Evolutionary conservation across 1,140 invertebrate species (phyloP), one percentile per base, ranked within the genome.

Genomic region (Drosophila parvula): DNA sequence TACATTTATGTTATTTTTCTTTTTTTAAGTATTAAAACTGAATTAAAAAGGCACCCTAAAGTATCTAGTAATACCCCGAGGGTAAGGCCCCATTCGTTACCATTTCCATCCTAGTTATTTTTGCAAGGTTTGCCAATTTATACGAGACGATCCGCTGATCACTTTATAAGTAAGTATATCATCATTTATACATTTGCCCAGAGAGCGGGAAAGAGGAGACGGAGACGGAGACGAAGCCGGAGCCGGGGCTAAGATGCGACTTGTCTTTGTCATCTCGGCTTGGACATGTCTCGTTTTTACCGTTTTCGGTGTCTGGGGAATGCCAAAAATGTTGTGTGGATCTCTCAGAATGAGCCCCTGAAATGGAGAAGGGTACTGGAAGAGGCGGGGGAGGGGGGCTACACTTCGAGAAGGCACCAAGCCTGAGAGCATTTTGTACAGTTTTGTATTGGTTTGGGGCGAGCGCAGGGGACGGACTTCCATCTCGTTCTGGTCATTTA

Each of bases 161-260:
- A 73, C 76, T 83, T 79, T 83, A 83, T 79, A 83, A 83, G 81
- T 79, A 77, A 79, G 71, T 84, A 79, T 64, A 84, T 84, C 81
- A 83, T 84, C 57, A 79, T 76, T 83, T 79, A 83, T 64, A 76
- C 65, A 83, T 75, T 75, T 57, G 48, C 43, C 34, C 58, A 16
- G 16, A 12, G 14, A 16, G n/a, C 11, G 32, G 4, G n/a, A 5
- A 11, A 4, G 10, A 22, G 27, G 32, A 10, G 18, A n/a, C n/a
- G n/a, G n/a, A n/a, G 7, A n/a, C 38, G 34, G 27, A 38, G 68
- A 53, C 12, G 16, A 34, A 12, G 41, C 41, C 43, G 4, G 43
- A 44, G 16, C 43, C n/a, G 10, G 14, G 10, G n/a, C 10, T 18
- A n/a, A 14, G 48, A 51, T 53, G 56, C 47, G 58, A 71, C 61